These are phyloP conservation scores for Hypena proboscidalis DNA, from an alignment of 2,888 invertebrate species.

Conservation along the genomic window DNA sequence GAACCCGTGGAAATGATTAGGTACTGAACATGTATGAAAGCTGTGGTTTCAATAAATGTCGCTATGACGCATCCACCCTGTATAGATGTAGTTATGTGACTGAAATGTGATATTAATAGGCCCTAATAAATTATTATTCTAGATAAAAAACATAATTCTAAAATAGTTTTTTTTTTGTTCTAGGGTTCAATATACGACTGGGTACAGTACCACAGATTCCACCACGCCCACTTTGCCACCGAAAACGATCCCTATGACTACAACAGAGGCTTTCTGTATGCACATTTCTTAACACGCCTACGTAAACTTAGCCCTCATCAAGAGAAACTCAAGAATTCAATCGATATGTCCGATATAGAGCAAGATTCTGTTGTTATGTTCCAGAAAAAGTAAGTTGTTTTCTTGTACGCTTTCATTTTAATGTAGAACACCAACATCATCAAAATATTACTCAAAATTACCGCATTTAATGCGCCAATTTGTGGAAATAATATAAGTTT, in stretches of 20 bases:
- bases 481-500: too few relatives aligned
- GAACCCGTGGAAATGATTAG: too few relatives aligned
- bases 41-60: too few relatives aligned
- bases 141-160: too few relatives aligned
- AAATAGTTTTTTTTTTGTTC: conserved; percentile 28
- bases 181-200: conserved; percentile 94
- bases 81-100: too few relatives aligned
- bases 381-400: conserved; percentile 88
- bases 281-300: conserved; percentile 91
- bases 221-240: conserved; percentile 92
- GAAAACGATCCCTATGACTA: conserved; percentile 93
- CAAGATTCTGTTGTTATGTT: conserved; percentile 93
- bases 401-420: neutral
- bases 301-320: conserved; percentile 87
- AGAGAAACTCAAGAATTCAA: conserved; percentile 85
- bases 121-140: too few relatives aligned
- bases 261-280: conserved; percentile 91
- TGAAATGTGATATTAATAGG: too few relatives aligned
- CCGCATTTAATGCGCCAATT: too few relatives aligned
- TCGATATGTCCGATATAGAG: conserved; percentile 93
- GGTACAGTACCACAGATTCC: conserved; percentile 92
- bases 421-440: neutral
- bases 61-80: too few relatives aligned
- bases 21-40: too few relatives aligned
- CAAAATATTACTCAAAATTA: too few relatives aligned